phyloP scores from a whole-genome alignment of 2,888 invertebrate species.

The Drosophila leonis region DNA sequence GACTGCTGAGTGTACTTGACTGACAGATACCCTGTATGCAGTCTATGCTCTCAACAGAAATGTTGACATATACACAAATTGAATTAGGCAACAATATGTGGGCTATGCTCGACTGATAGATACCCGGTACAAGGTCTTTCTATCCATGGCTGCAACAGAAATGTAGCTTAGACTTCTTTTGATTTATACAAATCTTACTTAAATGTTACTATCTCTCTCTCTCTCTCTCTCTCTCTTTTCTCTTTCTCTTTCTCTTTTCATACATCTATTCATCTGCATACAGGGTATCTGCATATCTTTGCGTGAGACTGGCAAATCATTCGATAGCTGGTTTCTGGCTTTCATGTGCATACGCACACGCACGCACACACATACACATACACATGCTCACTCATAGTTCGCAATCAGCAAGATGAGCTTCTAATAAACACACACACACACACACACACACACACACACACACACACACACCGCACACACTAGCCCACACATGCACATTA shows the following conservation, averaged over 20 bases:
- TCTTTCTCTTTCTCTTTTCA: not conserved
- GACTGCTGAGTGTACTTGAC: not conserved
- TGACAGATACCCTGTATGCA: not conserved
- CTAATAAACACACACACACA: conserved; percentile 49
- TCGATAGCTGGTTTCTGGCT: conserved; percentile 8
- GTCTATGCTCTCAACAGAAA: not conserved
- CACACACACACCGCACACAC: conserved; percentile 27
- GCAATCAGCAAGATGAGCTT: conserved; percentile 55
- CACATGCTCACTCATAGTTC: not conserved
- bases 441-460: conserved; percentile 21
- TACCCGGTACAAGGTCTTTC: not conserved
- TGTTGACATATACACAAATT: too few species aligned
- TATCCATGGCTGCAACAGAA: not conserved
- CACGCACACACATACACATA: conserved; percentile 1
- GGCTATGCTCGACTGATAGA: not conserved
- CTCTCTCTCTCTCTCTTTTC: not conserved
- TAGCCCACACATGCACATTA: conserved; percentile 46
- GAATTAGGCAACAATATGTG: too few species aligned
- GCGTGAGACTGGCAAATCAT: conserved; percentile 1
- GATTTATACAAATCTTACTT: not conserved
- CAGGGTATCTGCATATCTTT: not conserved
- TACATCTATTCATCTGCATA: not conserved
- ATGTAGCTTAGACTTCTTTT: not conserved
- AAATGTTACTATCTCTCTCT: too few species aligned
- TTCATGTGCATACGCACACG: conserved; percentile 28